Conservation (phyloP, 2,888 invertebrate genomes). For the Amphipyra berbera region DNA sequence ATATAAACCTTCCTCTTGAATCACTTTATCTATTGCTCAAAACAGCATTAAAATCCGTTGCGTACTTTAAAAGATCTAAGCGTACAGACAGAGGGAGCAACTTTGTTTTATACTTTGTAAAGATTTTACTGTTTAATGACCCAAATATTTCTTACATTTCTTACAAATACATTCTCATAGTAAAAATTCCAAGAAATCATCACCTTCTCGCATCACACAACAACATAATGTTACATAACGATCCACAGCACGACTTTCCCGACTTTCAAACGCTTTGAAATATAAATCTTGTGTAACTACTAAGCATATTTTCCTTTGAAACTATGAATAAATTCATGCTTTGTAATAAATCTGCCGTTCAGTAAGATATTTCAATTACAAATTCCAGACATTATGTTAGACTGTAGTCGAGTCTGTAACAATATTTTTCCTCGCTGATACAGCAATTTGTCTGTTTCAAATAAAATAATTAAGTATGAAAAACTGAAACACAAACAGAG, state of each 20-base stretch:
- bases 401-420: background rate
- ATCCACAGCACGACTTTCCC: slow-evolving; percentile 6
- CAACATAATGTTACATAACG: slow-evolving; percentile 7
- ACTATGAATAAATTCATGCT: slow-evolving; percentile 1
- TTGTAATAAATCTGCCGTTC: slow-evolving; percentile 3
- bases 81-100: too few relatives aligned
- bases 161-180: too few relatives aligned
- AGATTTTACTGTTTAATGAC: too few relatives aligned
- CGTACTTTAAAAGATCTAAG: too few relatives aligned
- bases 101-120: too few relatives aligned
- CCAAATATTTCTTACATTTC: too few relatives aligned
- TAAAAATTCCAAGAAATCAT: too few relatives aligned
- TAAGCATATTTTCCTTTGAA: slow-evolving; percentile 10
- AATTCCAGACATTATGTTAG: slow-evolving; percentile 2
- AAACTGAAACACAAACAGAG: background rate
- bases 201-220: background rate
- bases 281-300: slow-evolving; percentile 2
- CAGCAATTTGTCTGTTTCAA: background rate
- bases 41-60: too few relatives aligned
- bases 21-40: too few relatives aligned
- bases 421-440: background rate
- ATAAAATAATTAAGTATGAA: background rate
- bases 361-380: background rate
- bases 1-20: too few relatives aligned
- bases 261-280: slow-evolving; percentile 2